Evolutionary conservation across 2,888 invertebrate genomes (phyloP).

Genomic region (Peribatodes rhomboidaria): DNA sequence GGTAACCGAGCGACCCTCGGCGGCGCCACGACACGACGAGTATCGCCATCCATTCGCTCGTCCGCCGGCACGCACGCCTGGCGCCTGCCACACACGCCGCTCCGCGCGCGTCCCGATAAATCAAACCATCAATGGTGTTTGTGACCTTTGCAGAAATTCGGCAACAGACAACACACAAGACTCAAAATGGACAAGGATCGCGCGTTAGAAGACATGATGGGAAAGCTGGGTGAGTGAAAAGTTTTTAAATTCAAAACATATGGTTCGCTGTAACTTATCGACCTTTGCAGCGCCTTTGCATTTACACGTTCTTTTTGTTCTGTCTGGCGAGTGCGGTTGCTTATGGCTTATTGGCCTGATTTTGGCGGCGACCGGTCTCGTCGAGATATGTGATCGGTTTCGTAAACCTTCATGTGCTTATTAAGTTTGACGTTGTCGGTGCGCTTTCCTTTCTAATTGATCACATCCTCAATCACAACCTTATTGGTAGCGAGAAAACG

Average conservation of each 20-base stretch:
- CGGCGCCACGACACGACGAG: constrained; percentile 61
- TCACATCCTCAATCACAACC: constrained; percentile 39
- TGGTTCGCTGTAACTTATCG: constrained; percentile 50
- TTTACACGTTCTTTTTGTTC: constrained; percentile 50
- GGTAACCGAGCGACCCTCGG: constrained; percentile 68
- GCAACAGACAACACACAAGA: constrained; percentile 47
- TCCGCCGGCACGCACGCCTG: constrained; percentile 77
- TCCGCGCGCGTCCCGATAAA: constrained; percentile 50
- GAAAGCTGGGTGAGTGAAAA: constrained; percentile 86
- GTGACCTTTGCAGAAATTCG: constrained; percentile 68
- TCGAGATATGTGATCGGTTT: constrained; percentile 55
- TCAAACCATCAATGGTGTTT: constrained; percentile 73
- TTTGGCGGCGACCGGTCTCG: constrained; percentile 57
- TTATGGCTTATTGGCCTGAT: constrained; percentile 52
- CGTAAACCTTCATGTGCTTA: constrained; percentile 52
- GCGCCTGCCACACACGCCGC: constrained; percentile 64
- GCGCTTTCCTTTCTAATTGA: constrained; percentile 59
- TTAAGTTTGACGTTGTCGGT: constrained; percentile 45
- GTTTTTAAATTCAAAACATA: constrained; percentile 58
- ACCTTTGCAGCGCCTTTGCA: constrained; percentile 54
- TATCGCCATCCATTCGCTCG: constrained; percentile 74
- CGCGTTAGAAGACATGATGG: constrained; percentile 89
- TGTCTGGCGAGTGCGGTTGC: constrained; percentile 46
- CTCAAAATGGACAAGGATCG: constrained; percentile 87
- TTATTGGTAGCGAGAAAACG: constrained; percentile 17